A percentile compares a stretch with the other conserved stretches of the same genome.
These are phyloP conservation scores for Stenodera caucasica DNA, from an alignment of 2,888 invertebrate genomes.

Conservation along the genomic window DNA sequence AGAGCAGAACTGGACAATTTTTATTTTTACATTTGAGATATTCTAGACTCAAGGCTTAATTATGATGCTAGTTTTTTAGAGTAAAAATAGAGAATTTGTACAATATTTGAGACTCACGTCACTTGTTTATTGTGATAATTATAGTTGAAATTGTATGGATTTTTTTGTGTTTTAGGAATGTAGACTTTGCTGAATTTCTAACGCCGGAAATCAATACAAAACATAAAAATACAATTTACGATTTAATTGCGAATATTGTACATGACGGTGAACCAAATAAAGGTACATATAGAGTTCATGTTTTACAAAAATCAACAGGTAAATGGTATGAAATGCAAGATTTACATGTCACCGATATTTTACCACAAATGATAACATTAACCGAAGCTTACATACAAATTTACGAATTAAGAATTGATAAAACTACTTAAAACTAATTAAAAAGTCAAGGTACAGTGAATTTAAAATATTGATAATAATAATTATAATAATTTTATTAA, in stretches of 20 bases:
- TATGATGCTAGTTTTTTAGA: too few relatives aligned
- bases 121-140: slow-evolving; percentile 14
- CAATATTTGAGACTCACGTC: too few relatives aligned
- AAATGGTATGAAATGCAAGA: slow-evolving; percentile 90
- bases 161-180: slow-evolving; percentile 72
- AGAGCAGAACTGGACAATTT: too few relatives aligned
- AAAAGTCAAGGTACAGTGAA: too few relatives aligned
- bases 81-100: too few relatives aligned
- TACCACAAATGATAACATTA: slow-evolving; percentile 99
- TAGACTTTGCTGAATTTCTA: slow-evolving; percentile 95
- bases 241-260: slow-evolving; percentile 97
- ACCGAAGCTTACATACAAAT: slow-evolving; percentile 98
- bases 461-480: too few relatives aligned
- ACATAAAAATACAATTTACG: slow-evolving; percentile 86
- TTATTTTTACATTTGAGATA: too few relatives aligned
- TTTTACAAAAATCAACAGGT: slow-evolving; percentile 83
- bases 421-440: too few relatives aligned
- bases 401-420: slow-evolving; percentile 60
- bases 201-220: slow-evolving; percentile 79
- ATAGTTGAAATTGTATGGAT: slow-evolving; percentile 14
- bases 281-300: slow-evolving; percentile 93
- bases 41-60: too few relatives aligned
- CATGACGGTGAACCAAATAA: slow-evolving; percentile 97
- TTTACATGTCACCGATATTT: slow-evolving; percentile 95
- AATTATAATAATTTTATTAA: too few relatives aligned